Conservation (phyloP, 2,888 invertebrate genomes). For the Napeogenes inachia region DNA sequence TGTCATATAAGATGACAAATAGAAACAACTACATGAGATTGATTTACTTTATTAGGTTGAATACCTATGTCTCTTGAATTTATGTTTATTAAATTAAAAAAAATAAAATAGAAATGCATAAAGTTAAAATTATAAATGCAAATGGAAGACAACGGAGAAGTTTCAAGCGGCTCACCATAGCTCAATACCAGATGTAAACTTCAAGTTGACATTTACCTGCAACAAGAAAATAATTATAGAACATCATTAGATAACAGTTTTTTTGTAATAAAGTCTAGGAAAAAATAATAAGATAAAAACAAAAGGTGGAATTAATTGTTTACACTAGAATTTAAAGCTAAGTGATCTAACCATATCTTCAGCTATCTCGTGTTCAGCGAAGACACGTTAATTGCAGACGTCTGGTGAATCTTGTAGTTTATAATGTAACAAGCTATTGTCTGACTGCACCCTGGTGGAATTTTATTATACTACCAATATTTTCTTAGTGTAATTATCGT, state of each 20-base stretch:
- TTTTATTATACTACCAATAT: conserved; percentile 18
- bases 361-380: conserved; percentile 18
- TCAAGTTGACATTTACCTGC: conserved; percentile 46
- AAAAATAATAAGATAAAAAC: conserved; percentile 3
- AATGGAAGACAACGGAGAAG: too few species aligned
- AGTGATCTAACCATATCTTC: conserved; percentile 17
- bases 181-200: conserved; percentile 21
- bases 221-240: conserved; percentile 45
- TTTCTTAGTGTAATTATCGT: not conserved
- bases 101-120: too few species aligned
- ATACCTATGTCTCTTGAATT: too few species aligned
- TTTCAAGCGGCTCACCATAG: conserved; percentile 23
- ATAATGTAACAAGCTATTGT: conserved; percentile 23
- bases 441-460: conserved; percentile 18
- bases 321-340: conserved; percentile 5
- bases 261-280: not conserved
- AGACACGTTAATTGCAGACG: conserved; percentile 32
- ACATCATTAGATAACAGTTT: conserved; percentile 10
- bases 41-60: too few species aligned
- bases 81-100: too few species aligned
- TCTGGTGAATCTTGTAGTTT: conserved; percentile 27
- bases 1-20: not conserved
- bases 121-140: too few species aligned
- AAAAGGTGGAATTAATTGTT: conserved; percentile 6
- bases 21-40: too few species aligned